A percentile compares a stretch with the other conserved stretches of the same genome.
Conservation (phyloP, 2,113 vertebrate species). For the Tamias sibiricus region DNA sequence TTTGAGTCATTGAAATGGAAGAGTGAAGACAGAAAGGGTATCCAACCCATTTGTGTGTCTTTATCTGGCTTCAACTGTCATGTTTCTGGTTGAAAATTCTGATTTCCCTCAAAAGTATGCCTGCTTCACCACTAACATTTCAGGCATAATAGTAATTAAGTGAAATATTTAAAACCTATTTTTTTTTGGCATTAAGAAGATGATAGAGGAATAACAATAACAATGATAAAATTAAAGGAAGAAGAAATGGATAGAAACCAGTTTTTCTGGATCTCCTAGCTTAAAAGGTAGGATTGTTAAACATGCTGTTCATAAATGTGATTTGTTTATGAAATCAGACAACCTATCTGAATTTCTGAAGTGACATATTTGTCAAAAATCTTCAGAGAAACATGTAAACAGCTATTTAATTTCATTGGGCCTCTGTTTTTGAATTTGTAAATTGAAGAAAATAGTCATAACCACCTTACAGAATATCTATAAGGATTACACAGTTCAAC, state of each 20-base stretch:
- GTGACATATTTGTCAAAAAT: background rate
- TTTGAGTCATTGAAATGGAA: background rate
- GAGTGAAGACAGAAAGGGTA: background rate
- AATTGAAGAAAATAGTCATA: background rate
- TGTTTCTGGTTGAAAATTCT: background rate
- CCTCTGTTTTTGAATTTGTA: background rate
- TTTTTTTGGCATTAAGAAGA: background rate
- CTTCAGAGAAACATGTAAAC: background rate
- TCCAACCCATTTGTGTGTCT: background rate
- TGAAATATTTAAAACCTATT: background rate
- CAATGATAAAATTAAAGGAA: background rate
- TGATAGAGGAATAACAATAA: background rate
- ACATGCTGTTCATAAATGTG: background rate
- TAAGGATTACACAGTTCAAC: background rate
- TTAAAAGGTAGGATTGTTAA: background rate
- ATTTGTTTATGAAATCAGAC: background rate
- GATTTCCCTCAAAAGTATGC: background rate
- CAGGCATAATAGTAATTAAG: background rate
- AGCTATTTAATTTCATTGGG: background rate
- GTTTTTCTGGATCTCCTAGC: background rate
- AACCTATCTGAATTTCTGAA: background rate
- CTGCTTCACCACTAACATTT: background rate
- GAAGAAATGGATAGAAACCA: background rate
- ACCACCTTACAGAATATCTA: background rate
- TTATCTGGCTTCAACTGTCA: background rate